phyloP scores from a whole-genome alignment of 2,113 vertebrate species.

The Calidris pugnax region DNA sequence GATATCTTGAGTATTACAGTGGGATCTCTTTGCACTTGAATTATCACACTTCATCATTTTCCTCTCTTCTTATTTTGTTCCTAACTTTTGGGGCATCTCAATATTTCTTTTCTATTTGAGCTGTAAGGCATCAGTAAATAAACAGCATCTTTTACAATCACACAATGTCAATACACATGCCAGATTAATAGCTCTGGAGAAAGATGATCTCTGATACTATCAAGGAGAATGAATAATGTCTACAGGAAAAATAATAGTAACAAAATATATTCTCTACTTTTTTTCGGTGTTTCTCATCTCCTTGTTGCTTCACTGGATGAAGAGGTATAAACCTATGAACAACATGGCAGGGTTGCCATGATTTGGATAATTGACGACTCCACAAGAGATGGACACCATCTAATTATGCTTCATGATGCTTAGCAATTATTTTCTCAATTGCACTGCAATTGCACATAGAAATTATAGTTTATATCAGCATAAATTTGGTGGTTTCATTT shows the following conservation, averaged over 20 bases:
- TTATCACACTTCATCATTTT: neutral
- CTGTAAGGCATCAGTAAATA: neutral
- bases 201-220: slow-evolving; percentile 24
- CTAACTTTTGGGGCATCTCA: neutral
- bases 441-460: neutral
- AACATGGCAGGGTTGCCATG: neutral
- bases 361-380: neutral
- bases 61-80: neutral
- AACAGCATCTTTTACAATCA: slow-evolving; percentile 20
- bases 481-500: neutral
- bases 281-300: neutral
- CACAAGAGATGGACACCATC: neutral
- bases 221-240: neutral
- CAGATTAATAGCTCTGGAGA: slow-evolving; percentile 44
- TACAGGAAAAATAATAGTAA: neutral
- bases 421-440: neutral
- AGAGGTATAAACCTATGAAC: neutral
- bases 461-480: neutral
- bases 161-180: neutral
- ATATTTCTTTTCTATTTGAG: neutral
- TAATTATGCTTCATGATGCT: neutral
- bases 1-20: neutral
- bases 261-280: neutral
- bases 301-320: neutral
- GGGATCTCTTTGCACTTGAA: neutral